Conservation (phyloP, 1,140 invertebrate genomes). For the Orchesella cincta region DNA sequence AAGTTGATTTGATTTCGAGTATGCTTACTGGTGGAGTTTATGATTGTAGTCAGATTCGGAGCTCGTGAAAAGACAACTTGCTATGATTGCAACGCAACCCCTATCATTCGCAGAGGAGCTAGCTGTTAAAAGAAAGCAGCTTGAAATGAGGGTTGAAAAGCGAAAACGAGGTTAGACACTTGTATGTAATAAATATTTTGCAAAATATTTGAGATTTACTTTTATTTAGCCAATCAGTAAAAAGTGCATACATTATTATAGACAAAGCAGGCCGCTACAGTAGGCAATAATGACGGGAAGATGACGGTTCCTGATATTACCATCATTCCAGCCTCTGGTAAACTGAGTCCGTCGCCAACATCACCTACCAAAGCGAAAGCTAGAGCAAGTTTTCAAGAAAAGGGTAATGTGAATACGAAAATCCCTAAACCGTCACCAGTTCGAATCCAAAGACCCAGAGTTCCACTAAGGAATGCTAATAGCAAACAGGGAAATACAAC, state of each 20-base stretch:
- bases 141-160: neutral
- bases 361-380: neutral
- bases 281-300: neutral
- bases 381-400: neutral
- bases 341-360: neutral
- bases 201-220: neutral
- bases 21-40: no score
- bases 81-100: neutral
- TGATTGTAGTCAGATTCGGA: neutral
- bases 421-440: no score
- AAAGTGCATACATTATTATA: no score
- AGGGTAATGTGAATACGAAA: neutral
- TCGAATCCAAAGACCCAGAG: no score
- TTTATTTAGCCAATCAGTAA: neutral
- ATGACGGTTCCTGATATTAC: neutral
- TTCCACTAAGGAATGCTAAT: no score
- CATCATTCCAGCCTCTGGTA: neutral
- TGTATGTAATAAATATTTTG: neutral
- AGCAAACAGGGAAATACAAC: no score
- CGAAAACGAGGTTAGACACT: neutral
- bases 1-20: neutral
- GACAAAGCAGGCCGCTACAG: no score
- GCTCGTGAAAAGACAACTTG: neutral
- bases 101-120: constrained; percentile 13
- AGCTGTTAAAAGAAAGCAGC: neutral